phyloP scores from a whole-genome alignment of 2,113 vertebrate genomes.

The Sylvicapra grimmia region DNA sequence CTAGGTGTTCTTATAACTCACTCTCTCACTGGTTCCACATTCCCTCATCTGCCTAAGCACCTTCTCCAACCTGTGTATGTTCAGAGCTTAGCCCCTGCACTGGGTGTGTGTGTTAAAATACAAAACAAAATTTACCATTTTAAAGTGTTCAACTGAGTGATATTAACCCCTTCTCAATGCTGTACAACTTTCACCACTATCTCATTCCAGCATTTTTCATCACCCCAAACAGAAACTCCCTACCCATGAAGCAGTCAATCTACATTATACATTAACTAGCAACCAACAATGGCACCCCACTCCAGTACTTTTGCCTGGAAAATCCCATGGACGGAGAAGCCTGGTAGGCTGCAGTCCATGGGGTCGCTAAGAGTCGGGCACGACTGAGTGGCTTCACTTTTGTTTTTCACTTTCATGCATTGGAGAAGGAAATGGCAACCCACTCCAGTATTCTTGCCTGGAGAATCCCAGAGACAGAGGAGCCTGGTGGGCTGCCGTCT shows the following conservation, averaged over 20 bases:
- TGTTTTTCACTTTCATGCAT: too few species aligned
- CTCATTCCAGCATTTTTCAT: neutral
- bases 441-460: too few species aligned
- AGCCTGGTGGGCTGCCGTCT: too few species aligned
- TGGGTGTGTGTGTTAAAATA: neutral
- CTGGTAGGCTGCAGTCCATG: too few species aligned
- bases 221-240: neutral
- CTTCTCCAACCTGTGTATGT: neutral
- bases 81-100: neutral
- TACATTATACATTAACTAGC: neutral
- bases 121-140: neutral
- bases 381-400: too few species aligned
- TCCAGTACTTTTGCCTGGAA: too few species aligned
- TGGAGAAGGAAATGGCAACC: too few species aligned
- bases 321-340: too few species aligned
- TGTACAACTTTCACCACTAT: neutral
- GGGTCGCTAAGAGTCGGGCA: too few species aligned
- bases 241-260: neutral
- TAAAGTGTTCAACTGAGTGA: neutral
- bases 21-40: neutral
- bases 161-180: neutral
- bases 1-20: neutral
- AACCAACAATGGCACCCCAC: too few species aligned
- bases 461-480: too few species aligned
- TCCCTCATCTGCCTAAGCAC: neutral